Percentiles rank a stretch among this genome's conserved stretches.
Conservation (phyloP, 2,797 vertebrate species). For the Gymnoscopelus microlampas region DNA sequence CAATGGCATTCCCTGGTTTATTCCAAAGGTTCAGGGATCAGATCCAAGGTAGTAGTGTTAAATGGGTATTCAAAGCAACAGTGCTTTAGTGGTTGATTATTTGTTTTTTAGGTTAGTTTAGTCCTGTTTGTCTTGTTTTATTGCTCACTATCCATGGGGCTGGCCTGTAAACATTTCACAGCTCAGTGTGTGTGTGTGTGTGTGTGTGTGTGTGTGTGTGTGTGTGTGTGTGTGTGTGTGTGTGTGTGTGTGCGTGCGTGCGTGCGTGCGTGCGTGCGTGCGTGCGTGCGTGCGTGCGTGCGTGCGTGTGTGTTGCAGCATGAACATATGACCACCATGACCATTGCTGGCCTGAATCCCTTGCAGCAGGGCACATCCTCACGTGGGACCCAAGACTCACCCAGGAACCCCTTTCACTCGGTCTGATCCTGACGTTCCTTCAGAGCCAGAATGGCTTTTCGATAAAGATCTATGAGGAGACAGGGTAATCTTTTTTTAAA, state of each 20-base stretch:
- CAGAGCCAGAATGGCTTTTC: constrained; percentile 86
- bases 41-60: constrained; percentile 5
- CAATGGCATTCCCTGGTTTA: constrained; percentile 20
- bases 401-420: constrained; percentile 48
- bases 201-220: no score
- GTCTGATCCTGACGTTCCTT: constrained; percentile 82
- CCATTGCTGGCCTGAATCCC: constrained; percentile 10
- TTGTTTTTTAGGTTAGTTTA: no score
- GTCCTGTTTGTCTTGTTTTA: no score
- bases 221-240: no score
- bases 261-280: no score
- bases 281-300: no score
- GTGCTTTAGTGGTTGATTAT: no score
- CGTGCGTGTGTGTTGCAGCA: not conserved
- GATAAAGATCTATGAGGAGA: constrained; percentile 84
- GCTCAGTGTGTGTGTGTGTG: no score
- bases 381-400: constrained; percentile 20
- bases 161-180: no score
- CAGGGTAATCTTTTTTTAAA: constrained; percentile 45
- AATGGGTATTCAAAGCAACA: not conserved
- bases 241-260: no score
- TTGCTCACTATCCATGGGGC: no score
- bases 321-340: not conserved
- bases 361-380: constrained; percentile 16
- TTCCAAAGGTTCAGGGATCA: constrained; percentile 50